Conservation (phyloP, 1,140 invertebrate species). For the Apis mellifera region DNA sequence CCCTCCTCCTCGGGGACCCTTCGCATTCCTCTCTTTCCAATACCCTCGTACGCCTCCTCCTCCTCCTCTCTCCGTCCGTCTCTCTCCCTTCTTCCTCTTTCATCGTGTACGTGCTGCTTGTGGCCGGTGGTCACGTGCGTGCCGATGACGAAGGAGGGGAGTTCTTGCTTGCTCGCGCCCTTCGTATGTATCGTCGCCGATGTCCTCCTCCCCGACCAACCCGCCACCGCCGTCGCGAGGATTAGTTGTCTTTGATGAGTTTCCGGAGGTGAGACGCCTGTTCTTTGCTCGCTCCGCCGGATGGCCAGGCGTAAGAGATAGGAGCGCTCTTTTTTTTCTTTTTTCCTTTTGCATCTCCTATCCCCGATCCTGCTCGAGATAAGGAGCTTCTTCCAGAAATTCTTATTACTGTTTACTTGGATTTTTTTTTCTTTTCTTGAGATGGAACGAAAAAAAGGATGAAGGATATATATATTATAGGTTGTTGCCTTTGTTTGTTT, state of each 20-base stretch:
- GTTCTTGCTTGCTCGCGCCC: conserved; percentile 53
- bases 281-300: conserved; percentile 5
- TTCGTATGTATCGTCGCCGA: conserved; percentile 28
- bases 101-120: conserved; percentile 62
- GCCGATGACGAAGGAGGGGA: conserved; percentile 64
- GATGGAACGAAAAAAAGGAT: too few species aligned
- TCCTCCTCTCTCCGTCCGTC: not conserved
- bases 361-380: not conserved
- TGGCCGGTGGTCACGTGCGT: conserved; percentile 70
- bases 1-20: not conserved
- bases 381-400: not conserved
- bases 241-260: conserved; percentile 30
- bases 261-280: not conserved
- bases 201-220: not conserved
- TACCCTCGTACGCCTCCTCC: too few species aligned
- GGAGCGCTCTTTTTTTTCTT: not conserved
- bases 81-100: conserved; percentile 37
- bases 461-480: too few species aligned
- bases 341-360: not conserved
- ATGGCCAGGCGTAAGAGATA: not conserved
- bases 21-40: too few species aligned
- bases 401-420: not conserved
- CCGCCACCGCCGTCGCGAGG: conserved; percentile 4
- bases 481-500: not conserved
- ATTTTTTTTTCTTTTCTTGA: not conserved